Base-by-base conservation (phyloP, 1,140 invertebrate species). In the Listronotus bonariensis region DNA sequence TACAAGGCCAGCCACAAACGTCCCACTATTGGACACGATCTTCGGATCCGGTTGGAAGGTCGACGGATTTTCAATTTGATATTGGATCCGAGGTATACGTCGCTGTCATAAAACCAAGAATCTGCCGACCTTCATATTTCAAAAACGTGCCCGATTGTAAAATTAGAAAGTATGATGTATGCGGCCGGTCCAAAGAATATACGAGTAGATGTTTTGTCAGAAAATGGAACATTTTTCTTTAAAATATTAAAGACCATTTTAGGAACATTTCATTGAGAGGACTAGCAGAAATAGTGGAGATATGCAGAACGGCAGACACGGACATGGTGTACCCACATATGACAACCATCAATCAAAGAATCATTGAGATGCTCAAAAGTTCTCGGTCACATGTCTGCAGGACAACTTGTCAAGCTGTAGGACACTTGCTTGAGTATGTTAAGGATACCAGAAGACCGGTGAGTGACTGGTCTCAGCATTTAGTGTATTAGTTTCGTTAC, bases 361-460 rank as follows among this genome's bases (percentile, higher is more conserved):
- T 80, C 12, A 65, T 78, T 26, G 74, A 77, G 46, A 61, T 78
- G 15, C 62, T 79, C 8, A 69, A 71, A 48, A 76, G 73, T 69
- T 67, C 76, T 5, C 43, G 77, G 32, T 78, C 78, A 5, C 74
- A 78, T 53, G 77, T 79, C 14, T 74, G 75, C 40, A 60, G 77
- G n/a, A 77, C 74, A 0, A 70, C 77, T 7, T 80, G 78, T 59
- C 78, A 80, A 67, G 73, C 76, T n/a, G 69, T 76, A 15, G 74
- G 76, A 18, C 74, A 77, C 66, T 60, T 79, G 8, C 79, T 80
- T 59, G 73, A 77, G 54, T 74, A 69, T 38, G 71, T 78, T 49
- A 77, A 76, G 56, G 75, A 78, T 54, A 80, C 77, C 20, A 65
- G 74, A 51, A 56, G 77, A 38, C 78, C 78, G 3, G 78, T 79